A percentile compares a stretch with the other conserved stretches of the same genome.
Evolutionary conservation across 2,113 vertebrate genomes (phyloP).

Genomic region (Scophthalmus maximus): DNA sequence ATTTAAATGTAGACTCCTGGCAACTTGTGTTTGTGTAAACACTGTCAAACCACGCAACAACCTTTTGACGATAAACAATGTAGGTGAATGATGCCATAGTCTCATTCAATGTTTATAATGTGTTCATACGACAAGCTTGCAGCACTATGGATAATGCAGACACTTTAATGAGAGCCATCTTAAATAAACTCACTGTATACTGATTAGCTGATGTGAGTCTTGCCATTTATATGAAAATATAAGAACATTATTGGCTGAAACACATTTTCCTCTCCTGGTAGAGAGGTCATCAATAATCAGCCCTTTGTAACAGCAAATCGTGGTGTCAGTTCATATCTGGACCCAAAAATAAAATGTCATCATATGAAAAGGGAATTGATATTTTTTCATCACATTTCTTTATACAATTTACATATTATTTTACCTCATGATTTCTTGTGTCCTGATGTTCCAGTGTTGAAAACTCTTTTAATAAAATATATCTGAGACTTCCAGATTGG

Average conservation of each 20-base stretch:
- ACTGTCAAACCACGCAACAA: too few species aligned
- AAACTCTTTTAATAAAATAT: too few species aligned
- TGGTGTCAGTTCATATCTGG: constrained; percentile 2
- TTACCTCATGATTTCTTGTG: too few species aligned
- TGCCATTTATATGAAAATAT: constrained; percentile 25
- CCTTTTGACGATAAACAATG: too few species aligned
- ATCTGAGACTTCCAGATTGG: background rate
- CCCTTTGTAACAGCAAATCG: too few species aligned
- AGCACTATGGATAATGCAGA: constrained; percentile 42
- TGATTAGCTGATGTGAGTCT: constrained; percentile 36
- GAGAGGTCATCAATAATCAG: too few species aligned
- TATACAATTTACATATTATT: too few species aligned
- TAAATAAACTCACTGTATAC: constrained; percentile 37
- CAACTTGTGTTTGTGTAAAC: too few species aligned
- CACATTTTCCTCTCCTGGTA: too few species aligned
- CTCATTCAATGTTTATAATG: constrained; percentile 45
- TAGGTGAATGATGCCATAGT: too few species aligned
- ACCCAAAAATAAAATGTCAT: constrained; percentile 5
- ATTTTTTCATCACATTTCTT: background rate
- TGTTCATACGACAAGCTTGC: constrained; percentile 38
- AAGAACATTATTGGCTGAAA: constrained; percentile 32
- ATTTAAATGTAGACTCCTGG: too few species aligned
- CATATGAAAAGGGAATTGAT: background rate
- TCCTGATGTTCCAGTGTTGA: too few species aligned
- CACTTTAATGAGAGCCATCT: constrained; percentile 28